A percentile compares a stretch with the other conserved stretches of the same genome.
Conservation (phyloP, 2,888 invertebrate genomes). For the Melangyna quadrimaculata region DNA sequence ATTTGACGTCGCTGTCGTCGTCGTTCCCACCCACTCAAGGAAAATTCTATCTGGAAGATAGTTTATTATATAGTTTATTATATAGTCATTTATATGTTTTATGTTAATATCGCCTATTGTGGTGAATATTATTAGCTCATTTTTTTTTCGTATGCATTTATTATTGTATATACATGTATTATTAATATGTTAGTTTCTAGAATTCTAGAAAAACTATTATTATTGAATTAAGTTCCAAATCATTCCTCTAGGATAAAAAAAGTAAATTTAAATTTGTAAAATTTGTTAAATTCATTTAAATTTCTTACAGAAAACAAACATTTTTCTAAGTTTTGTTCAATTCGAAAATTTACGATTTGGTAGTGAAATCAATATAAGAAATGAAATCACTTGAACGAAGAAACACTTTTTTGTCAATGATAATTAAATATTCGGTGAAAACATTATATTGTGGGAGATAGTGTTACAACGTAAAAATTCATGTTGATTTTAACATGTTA, state of each 20-base stretch:
- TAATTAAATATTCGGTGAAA: too few species aligned
- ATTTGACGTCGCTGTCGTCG: constrained; percentile 21
- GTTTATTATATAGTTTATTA: constrained; percentile 55
- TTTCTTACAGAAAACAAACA: background rate
- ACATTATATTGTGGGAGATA: too few species aligned
- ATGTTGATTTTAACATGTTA: too few species aligned
- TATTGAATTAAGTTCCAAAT: constrained; percentile 1
- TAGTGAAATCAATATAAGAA: background rate
- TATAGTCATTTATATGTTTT: constrained; percentile 61
- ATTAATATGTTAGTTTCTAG: background rate
- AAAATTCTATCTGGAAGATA: constrained; percentile 33
- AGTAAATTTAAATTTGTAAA: background rate
- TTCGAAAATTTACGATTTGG: background rate
- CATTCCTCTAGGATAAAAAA: constrained; percentile 20
- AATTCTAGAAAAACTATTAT: background rate
- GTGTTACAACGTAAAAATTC: too few species aligned
- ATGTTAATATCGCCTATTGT: constrained; percentile 39
- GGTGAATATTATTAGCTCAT: constrained; percentile 33
- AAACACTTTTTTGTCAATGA: too few species aligned
- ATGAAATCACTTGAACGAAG: background rate
- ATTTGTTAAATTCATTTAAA: background rate
- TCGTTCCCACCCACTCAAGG: background rate
- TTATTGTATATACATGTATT: constrained; percentile 7
- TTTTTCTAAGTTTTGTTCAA: background rate
- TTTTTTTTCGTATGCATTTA: background rate